Base-by-base conservation (phyloP, 2,888 invertebrate species). In the Aricia artaxerxes region DNA sequence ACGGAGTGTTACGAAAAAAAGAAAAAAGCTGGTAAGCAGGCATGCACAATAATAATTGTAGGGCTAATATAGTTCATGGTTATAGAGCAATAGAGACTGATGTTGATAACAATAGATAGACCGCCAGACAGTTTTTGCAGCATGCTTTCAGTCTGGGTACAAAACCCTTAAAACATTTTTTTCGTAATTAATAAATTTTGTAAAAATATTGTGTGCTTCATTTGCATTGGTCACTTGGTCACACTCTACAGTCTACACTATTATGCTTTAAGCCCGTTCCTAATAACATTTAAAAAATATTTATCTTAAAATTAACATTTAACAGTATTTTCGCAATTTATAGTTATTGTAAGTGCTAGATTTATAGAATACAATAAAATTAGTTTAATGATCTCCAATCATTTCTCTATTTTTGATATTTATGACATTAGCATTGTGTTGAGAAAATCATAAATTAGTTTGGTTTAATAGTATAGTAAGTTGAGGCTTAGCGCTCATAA, bases 271-370 rank as follows among this genome's bases (percentile, higher is more conserved):
- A 38, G 38, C 38, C 69, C 13, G 69, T 38, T 69, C 38, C 64
- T 35, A 49, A 5, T 49, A 75, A 24, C 44, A 49, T 73, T 73
- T 73, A 24, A 24, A 76, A 16, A 0, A 53, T 9, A 49, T 76
- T 75, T 24, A 24, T 7, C 35, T 31, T 16, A 4, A 49, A 53
- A 35, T 76, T 57, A 35, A 76, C 76, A 57, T 76, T 38, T 53
- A 57, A 76, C 76, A 16, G 76, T 53, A 35, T 76, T 57, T 53
- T 76, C 35, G 3, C 35, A 31, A 76, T 76, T 76, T 76, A 57
- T 31, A 35, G 76, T 57, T 76, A 76, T 76, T 31, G 57, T 16
- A 76, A 35, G 35, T 31, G 31, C 35, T 57, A 35, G 16, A 53
- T 76, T 53, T 76, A 57, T 57, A 76, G 31, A 57, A 35, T 13